Evolutionary conservation across 2,797 vertebrate species (phyloP).

Genomic region (Erithacus rubecula): DNA sequence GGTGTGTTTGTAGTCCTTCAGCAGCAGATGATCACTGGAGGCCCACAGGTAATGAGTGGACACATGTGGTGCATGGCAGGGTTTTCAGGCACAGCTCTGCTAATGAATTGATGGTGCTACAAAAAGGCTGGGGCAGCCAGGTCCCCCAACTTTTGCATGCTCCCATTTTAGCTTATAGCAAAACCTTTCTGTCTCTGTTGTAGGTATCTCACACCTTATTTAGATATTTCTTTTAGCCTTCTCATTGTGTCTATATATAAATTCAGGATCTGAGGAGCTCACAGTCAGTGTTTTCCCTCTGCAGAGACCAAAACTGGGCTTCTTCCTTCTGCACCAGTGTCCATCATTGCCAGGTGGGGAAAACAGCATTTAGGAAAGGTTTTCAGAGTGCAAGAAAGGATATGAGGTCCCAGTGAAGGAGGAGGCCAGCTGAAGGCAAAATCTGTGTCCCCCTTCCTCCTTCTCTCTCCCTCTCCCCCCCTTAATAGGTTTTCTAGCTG

Average conservation of each 20-base stretch:
- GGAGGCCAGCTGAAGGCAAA: not conserved
- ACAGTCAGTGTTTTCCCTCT: not conserved
- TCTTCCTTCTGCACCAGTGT: not conserved
- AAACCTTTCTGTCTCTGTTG: not conserved
- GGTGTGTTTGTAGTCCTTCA: not conserved
- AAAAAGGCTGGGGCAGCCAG: not conserved
- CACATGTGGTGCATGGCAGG: not conserved
- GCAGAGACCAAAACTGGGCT: not conserved
- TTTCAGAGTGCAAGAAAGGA: not conserved
- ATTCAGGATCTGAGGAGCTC: not conserved
- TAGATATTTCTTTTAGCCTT: not conserved
- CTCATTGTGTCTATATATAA: not conserved
- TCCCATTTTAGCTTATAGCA: not conserved
- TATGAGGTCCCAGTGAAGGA: not conserved
- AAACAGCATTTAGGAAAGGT: not conserved
- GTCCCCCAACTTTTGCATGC: not conserved
- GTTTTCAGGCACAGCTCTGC: constrained; percentile 27
- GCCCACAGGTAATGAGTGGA: constrained; percentile 20
- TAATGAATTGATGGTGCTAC: not conserved
- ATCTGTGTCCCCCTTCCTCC: not conserved
- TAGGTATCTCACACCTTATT: not conserved
- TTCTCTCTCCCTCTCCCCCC: too few relatives aligned
- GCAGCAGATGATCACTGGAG: not conserved
- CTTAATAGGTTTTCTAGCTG: not conserved
- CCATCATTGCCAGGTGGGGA: not conserved